phyloP scores from a whole-genome alignment of 2,113 vertebrate species.

The Paratilapia polleni region DNA sequence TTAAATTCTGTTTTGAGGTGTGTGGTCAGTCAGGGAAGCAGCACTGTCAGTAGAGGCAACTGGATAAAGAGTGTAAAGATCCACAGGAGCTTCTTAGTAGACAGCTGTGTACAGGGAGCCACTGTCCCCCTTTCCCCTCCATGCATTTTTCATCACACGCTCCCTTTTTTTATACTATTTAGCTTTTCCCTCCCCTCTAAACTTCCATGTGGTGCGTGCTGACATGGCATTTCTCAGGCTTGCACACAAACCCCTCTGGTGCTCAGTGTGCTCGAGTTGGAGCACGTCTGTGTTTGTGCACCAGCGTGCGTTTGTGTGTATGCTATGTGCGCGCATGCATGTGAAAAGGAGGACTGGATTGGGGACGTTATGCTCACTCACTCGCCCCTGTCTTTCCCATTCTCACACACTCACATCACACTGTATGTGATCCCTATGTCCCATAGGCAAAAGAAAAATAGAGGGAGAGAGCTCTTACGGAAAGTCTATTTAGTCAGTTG shows the following conservation, averaged over 20 bases:
- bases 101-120: slow-evolving; percentile 41
- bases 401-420: slow-evolving; percentile 19
- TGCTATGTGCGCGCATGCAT: slow-evolving; percentile 28
- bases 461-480: slow-evolving; percentile 19
- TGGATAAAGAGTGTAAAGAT: slow-evolving; percentile 44
- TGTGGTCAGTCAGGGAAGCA: slow-evolving; percentile 37
- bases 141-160: slow-evolving; percentile 72
- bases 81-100: slow-evolving; percentile 41
- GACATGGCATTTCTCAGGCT: slow-evolving; percentile 71
- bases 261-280: slow-evolving; percentile 53
- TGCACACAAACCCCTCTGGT: slow-evolving; percentile 72
- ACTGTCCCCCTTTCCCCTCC: slow-evolving; percentile 49
- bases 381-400: neutral
- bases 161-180: slow-evolving; percentile 63
- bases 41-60: slow-evolving; percentile 29
- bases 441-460: slow-evolving; percentile 29
- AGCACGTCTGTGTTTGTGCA: slow-evolving; percentile 36
- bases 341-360: slow-evolving; percentile 18
- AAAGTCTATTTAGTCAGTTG: slow-evolving; percentile 47
- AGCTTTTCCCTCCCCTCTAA: slow-evolving; percentile 60
- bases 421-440: slow-evolving; percentile 45
- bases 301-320: slow-evolving; percentile 5
- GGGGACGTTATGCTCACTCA: slow-evolving; percentile 21
- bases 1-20: slow-evolving; percentile 6
- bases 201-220: slow-evolving; percentile 71